Base-by-base conservation (phyloP, 2,113 vertebrate genomes). In the Gadus chalcogrammus region DNA sequence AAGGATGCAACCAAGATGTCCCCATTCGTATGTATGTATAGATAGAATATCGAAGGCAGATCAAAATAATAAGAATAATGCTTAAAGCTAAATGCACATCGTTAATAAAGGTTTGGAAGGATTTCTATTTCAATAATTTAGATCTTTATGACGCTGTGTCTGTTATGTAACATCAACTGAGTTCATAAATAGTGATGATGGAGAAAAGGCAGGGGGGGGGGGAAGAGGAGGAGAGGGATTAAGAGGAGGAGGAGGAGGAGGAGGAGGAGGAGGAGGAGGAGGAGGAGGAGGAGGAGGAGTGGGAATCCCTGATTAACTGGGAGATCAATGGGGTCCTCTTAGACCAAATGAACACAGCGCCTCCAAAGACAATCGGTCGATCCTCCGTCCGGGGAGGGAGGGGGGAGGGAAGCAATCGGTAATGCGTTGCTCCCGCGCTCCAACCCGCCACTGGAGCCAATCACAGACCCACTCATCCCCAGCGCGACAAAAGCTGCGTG, bases 101-200 rank as follows among this genome's bases (percentile, higher is more conserved):
- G 22, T 22, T 20, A 18, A 20, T 18, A 12, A 20, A 61, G 22
- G 15, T 22, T 61, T 9, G 8, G 42, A 48, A 48, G 42, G 42
- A 48, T 12, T 48, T 48, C 42, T 13, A 48, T 13, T 48, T 48
- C 42, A 48, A 48, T 48, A 3, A 62, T 67, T 67, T 11, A 72
- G 5, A 4, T 11, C 58, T 17, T 27, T 28, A 65, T 65, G 13
- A 27, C 8, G 17, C 28, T 15, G 0, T 28, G 17, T 61, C 7
- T 0, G 67, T 79, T 82, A 53, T 11, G 20, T 67, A 72, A 82
- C 71, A 64, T 17, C 27, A 48, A 42, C 5, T 22, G 63, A 24
- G 67, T 78, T 77, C 76, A 52, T 79, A 70, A 70, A 59, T n/a
- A 65, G 42, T 48, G 35, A 79, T 3, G 72, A 65, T 1, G 38